These are phyloP conservation scores for Oreonectes daqikongensis DNA, from an alignment of 2,797 vertebrate species.

Conservation along the genomic window DNA sequence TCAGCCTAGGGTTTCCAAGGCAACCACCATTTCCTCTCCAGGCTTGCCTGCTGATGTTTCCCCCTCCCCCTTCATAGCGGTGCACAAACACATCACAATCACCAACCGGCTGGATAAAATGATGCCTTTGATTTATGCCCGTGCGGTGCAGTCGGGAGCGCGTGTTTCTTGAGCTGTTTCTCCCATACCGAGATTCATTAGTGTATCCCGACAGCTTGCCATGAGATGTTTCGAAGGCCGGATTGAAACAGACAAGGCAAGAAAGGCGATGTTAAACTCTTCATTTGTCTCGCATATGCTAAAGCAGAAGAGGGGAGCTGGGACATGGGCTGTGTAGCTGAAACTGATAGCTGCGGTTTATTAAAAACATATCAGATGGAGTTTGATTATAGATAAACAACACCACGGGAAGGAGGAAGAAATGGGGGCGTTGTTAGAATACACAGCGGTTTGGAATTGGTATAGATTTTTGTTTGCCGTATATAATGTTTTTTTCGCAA, in stretches of 20 bases:
- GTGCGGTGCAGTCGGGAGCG: conserved; percentile 39
- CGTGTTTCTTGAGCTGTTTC: conserved; percentile 34
- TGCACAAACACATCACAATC: conserved; percentile 62
- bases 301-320: conserved; percentile 31
- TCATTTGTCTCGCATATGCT: conserved; percentile 39
- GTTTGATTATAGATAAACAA: conserved; percentile 17
- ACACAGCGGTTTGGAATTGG: background rate
- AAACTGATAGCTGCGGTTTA: conserved; percentile 10
- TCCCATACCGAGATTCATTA: conserved; percentile 48
- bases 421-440: conserved; percentile 12
- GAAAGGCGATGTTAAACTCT: conserved; percentile 44
- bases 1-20: conserved; percentile 79
- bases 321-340: conserved; percentile 28
- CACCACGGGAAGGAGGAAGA: conserved; percentile 5
- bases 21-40: conserved; percentile 79
- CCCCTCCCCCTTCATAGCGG: conserved; percentile 74
- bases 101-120: conserved; percentile 57
- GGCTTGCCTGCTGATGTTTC: conserved; percentile 71
- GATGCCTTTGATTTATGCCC: conserved; percentile 55
- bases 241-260: conserved; percentile 46
- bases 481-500: background rate
- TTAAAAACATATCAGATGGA: conserved; percentile 43
- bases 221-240: conserved; percentile 44
- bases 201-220: conserved; percentile 42
- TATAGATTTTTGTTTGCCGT: conserved; percentile 3